Evolutionary conservation across 2,888 invertebrate genomes (phyloP).

Genomic region (Actias luna): DNA sequence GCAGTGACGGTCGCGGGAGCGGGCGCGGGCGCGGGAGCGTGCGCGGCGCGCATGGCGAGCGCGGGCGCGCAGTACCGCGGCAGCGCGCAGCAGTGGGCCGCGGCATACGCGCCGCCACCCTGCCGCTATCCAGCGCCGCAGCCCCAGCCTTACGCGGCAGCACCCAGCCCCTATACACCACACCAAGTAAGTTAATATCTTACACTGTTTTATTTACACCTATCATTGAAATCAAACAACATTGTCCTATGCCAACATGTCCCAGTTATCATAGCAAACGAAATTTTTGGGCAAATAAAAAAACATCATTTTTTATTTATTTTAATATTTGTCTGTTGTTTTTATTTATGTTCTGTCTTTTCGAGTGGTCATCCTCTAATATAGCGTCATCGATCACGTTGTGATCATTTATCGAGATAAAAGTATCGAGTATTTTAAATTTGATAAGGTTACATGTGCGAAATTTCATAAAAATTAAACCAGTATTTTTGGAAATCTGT

Average conservation of each 20-base stretch:
- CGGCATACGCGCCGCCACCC: conserved; percentile 76
- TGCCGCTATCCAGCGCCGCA: conserved; percentile 79
- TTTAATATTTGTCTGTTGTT: too few species aligned
- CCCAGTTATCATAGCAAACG: neutral
- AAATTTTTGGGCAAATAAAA: neutral
- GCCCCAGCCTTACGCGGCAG: conserved; percentile 70
- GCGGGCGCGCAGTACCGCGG: conserved; percentile 78
- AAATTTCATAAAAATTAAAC: too few species aligned
- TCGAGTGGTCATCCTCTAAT: too few species aligned
- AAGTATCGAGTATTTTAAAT: too few species aligned
- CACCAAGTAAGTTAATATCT: conserved; percentile 58
- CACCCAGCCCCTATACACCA: conserved; percentile 71
- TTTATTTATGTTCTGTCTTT: too few species aligned
- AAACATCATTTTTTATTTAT: neutral
- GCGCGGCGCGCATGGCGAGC: conserved; percentile 81
- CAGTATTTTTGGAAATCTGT: too few species aligned
- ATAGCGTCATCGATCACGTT: too few species aligned
- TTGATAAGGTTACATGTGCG: too few species aligned
- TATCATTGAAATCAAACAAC: neutral
- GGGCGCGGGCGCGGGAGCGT: conserved; percentile 75
- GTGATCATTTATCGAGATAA: too few species aligned
- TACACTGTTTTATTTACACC: neutral
- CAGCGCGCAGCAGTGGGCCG: conserved; percentile 77
- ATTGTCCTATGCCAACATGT: neutral
- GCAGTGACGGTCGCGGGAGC: conserved; percentile 78